phyloP scores from a whole-genome alignment of 1,140 invertebrate genomes.

The Drosophila bipectinata region DNA sequence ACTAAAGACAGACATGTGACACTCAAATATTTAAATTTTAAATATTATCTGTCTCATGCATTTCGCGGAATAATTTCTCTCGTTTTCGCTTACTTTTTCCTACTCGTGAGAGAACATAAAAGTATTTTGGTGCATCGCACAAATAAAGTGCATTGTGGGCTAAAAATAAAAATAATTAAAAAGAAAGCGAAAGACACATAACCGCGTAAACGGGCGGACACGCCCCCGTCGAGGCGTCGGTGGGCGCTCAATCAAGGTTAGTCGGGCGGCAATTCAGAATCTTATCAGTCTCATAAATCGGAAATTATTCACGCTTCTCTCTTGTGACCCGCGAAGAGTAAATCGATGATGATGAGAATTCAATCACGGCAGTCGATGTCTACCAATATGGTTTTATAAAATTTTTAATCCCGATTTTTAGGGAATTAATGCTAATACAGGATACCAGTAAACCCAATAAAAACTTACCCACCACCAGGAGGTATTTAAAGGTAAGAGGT shows the following conservation, averaged over 20 bases:
- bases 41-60: background rate
- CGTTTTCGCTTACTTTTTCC: background rate
- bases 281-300: conserved; percentile 62
- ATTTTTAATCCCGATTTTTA: too few species aligned
- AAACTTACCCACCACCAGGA: conserved; percentile 18
- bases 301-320: conserved; percentile 43
- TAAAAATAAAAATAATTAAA: conserved; percentile 50
- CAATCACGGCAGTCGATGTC: background rate
- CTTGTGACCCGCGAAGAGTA: conserved; percentile 44
- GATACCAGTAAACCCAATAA: conserved; percentile 7
- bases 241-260: conserved; percentile 41
- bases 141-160: conserved; percentile 39
- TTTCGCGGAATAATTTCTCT: conserved; percentile 1
- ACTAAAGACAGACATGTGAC: background rate
- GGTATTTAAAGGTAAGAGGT: background rate
- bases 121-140: conserved; percentile 40
- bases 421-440: background rate
- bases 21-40: background rate
- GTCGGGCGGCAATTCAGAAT: conserved; percentile 16
- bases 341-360: conserved; percentile 54
- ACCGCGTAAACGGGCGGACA: conserved; percentile 20
- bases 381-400: background rate
- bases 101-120: conserved; percentile 16
- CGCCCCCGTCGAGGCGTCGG: conserved; percentile 14
- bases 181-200: conserved; percentile 22